Conservation (phyloP, 1,140 invertebrate species). For the Drosophila kanapiae region DNA sequence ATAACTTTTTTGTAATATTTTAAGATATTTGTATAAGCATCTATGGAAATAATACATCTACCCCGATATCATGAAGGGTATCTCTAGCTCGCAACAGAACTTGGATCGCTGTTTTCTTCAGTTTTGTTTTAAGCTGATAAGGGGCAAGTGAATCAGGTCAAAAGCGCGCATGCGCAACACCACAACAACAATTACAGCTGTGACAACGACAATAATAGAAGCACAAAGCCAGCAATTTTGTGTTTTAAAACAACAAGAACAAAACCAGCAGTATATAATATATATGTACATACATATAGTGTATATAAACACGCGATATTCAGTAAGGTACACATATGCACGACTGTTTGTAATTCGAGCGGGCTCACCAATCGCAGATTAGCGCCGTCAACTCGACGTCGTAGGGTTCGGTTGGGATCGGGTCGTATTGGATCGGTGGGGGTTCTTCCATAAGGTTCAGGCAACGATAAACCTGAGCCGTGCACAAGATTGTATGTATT, state of each 20-base stretch:
- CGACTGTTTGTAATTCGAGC: constrained; percentile 39
- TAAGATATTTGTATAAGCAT: no score
- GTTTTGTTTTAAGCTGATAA: constrained; percentile 45
- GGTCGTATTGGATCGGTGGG: constrained; percentile 15
- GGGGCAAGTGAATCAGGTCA: constrained; percentile 69
- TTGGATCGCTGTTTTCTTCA: constrained; percentile 15
- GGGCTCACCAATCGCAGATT: constrained; percentile 37
- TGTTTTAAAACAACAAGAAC: constrained; percentile 17
- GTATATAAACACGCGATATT: constrained; percentile 13
- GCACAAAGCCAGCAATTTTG: constrained; percentile 21
- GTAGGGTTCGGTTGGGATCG: constrained; percentile 12
- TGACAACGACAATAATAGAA: constrained; percentile 11
- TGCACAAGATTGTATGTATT: background rate
- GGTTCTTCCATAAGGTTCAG: constrained; percentile 9
- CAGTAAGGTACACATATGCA: constrained; percentile 11
- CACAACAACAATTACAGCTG: constrained; percentile 25
- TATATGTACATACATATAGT: constrained; percentile 3
- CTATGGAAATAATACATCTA: constrained; percentile 1
- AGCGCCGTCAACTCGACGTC: constrained; percentile 17
- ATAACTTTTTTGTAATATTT: no score
- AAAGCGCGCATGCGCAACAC: constrained; percentile 74
- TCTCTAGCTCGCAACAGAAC: background rate
- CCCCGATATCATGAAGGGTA: background rate
- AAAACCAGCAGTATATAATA: background rate
- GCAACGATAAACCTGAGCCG: constrained; percentile 23